Evolutionary conservation across 2,888 invertebrate species (phyloP).

Genomic region (Argyresthia albistria): DNA sequence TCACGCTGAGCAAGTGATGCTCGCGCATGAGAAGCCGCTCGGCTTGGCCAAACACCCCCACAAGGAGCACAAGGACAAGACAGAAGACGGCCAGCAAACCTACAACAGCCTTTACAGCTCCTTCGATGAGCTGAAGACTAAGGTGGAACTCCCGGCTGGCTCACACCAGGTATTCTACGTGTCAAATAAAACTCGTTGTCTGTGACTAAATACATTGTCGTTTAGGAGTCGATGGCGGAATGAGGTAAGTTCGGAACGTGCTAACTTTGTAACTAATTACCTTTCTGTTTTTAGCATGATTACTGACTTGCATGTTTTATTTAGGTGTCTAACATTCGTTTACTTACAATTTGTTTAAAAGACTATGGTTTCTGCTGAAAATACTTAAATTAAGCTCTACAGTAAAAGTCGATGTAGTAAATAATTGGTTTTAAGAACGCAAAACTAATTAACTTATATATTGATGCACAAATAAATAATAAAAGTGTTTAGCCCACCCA

Average conservation of each 20-base stretch:
- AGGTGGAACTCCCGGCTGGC: conserved; percentile 47
- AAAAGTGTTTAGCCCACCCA: no score
- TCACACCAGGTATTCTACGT: conserved; percentile 54
- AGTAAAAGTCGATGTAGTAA: no score
- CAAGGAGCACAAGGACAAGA: conserved; percentile 21
- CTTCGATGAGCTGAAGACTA: conserved; percentile 56
- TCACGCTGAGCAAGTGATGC: conserved; percentile 69
- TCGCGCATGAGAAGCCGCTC: conserved; percentile 55
- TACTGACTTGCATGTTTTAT: no score
- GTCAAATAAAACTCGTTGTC: conserved; percentile 4
- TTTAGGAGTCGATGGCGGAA: background rate
- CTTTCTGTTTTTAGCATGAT: no score
- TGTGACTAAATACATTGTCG: background rate
- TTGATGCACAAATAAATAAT: no score
- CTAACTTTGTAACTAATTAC: background rate
- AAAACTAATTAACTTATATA: no score
- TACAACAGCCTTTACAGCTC: conserved; percentile 59
- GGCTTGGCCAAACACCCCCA: conserved; percentile 36
- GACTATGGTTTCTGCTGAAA: no score
- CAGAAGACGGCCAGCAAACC: conserved; percentile 32
- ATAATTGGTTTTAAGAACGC: no score
- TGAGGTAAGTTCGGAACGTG: background rate
- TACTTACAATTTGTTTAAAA: no score
- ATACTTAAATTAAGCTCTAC: no score
- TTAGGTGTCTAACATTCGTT: no score